Conservation (phyloP, 2,888 invertebrate genomes). For the Deilephila porcellus region DNA sequence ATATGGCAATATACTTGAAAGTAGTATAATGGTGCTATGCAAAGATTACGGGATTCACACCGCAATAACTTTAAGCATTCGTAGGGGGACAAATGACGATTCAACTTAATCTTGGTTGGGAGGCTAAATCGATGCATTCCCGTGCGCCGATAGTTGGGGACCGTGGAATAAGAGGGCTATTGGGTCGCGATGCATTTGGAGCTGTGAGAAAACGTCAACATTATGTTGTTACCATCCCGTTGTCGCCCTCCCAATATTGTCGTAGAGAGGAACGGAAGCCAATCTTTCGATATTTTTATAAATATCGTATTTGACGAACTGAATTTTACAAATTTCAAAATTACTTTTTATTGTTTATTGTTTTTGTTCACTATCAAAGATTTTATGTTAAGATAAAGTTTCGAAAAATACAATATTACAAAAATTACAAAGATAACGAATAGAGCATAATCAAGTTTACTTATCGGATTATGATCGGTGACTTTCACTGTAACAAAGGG, state of each 20-base stretch:
- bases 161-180: conserved; percentile 26
- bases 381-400: no score
- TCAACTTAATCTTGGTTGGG: conserved; percentile 70
- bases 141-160: conserved; percentile 43
- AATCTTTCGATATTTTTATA: background rate
- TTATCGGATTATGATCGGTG: no score
- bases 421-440: no score
- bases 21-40: background rate
- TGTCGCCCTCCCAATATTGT: conserved; percentile 40
- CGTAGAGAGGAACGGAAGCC: conserved; percentile 37
- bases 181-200: conserved; percentile 38
- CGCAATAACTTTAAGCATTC: conserved; percentile 32
- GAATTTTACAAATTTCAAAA: no score
- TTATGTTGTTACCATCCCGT: conserved; percentile 62
- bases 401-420: no score
- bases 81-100: conserved; percentile 51
- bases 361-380: no score
- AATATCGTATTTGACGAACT: background rate
- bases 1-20: background rate
- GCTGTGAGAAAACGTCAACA: conserved; percentile 71
- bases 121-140: conserved; percentile 71
- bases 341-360: no score
- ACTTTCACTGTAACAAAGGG: background rate
- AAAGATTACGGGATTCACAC: conserved; percentile 31
- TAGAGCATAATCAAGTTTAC: no score